Evolutionary conservation across 2,797 vertebrate species (phyloP), one percentile per base, ranked within the genome.

Genomic region (Phrynocephalus forsythii): DNA sequence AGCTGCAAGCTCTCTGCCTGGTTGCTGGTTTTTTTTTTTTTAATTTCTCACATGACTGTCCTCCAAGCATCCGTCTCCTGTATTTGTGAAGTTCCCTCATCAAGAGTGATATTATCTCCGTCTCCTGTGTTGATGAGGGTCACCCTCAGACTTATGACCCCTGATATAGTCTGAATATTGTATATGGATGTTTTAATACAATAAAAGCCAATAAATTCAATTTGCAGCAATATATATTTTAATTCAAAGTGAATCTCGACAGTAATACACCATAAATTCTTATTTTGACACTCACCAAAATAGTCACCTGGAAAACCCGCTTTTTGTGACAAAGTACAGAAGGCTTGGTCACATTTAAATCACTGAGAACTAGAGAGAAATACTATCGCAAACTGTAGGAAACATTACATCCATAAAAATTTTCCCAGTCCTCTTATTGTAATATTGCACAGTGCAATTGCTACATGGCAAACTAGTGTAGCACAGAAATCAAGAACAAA

Each of bases 361-460:
- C 98, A 99, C 98, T 99, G 99, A 99, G 99, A 99, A 99, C 98
- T 99, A 99, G 98, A 99, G 98, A 99, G 98, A 99, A 98, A 99
- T 98, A 99, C 98, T 99, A 99, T 98, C 97, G 98, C 98, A 99
- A 98, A 99, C 98, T 98, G 97, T 98, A 98, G 98, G 98, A 98
- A 98, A 99, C 98, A 98, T 98, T 98, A 99, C 98, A 99, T 98
- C 98, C 98, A 99, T 98, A 98, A 96, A 98, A 98, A 97, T 98
- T 96, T 98, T 97, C 98, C 98, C 98, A 98, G 98, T 99, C 98
- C 98, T 98, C 97, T 98, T 99, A 98, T 98, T 98, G 98, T 98
- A 99, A 99, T 99, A 99, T 99, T 99, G 99, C 99, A 99, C 99
- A 99, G 98, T 99, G 99, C 98, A 99, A 98, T 97, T 99, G 99